Evolutionary conservation across 2,888 invertebrate species (phyloP).

Genomic region (Hesperia comma): DNA sequence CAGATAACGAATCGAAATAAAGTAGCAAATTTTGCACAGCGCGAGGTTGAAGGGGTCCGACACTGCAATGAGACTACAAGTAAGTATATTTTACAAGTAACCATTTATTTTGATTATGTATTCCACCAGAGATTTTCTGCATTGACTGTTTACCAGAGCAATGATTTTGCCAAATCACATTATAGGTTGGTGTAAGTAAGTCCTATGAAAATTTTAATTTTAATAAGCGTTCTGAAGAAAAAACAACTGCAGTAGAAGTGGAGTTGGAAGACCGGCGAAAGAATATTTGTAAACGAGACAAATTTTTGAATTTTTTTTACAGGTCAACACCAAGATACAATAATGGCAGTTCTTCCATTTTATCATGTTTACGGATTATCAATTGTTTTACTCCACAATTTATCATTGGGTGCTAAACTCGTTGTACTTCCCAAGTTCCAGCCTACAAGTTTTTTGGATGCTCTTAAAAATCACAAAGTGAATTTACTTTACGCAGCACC

Average conservation of each 20-base stretch:
- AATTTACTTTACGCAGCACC: slow-evolving; percentile 18
- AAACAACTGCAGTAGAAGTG: too few species aligned
- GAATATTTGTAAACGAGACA: not conserved
- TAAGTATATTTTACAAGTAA: slow-evolving; percentile 1
- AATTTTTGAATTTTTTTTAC: not conserved
- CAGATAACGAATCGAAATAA: not conserved
- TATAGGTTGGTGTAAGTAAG: too few species aligned
- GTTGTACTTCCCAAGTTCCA: slow-evolving; percentile 23
- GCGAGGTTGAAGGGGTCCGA: slow-evolving; percentile 4
- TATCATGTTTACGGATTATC: slow-evolving; percentile 24
- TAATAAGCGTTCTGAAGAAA: too few species aligned
- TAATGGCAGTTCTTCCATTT: slow-evolving; percentile 16
- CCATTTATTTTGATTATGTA: too few species aligned
- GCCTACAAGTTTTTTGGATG: slow-evolving; percentile 6
- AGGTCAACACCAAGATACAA: slow-evolving; percentile 25
- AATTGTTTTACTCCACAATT: not conserved
- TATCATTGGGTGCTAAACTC: slow-evolving; percentile 15
- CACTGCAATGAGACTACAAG: slow-evolving; percentile 26
- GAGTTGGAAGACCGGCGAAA: too few species aligned
- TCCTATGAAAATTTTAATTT: too few species aligned
- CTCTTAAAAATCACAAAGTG: slow-evolving; percentile 11
- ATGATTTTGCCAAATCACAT: too few species aligned
- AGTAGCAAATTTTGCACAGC: slow-evolving; percentile 27
- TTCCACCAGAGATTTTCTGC: too few species aligned
- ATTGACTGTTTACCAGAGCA: too few species aligned